Evolutionary conservation across 2,113 vertebrate species (phyloP).

Genomic region (Chinchilla lanigera): DNA sequence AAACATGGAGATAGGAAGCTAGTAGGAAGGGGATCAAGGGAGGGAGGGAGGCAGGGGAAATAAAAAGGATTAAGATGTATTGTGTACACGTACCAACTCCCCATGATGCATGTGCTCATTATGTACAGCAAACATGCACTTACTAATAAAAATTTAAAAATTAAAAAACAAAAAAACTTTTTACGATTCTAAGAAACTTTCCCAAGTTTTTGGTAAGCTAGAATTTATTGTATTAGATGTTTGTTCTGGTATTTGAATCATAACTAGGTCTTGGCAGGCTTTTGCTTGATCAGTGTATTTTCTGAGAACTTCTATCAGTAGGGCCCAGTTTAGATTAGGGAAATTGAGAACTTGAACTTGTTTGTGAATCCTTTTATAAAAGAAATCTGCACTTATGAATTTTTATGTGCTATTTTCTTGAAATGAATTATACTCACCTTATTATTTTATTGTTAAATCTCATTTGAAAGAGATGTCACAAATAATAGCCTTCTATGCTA

Average conservation of each 20-base stretch:
- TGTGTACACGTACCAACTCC: background rate
- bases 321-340: background rate
- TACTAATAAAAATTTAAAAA: background rate
- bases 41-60: background rate
- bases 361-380: conserved; percentile 27
- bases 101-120: background rate
- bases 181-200: background rate
- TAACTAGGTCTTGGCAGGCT: background rate
- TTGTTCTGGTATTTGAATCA: conserved; percentile 33
- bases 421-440: conserved; percentile 10
- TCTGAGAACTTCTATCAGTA: background rate
- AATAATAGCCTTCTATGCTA: background rate
- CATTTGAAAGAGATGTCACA: conserved; percentile 41
- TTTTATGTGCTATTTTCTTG: conserved; percentile 26
- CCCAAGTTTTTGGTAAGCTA: background rate
- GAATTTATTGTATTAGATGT: background rate
- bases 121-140: background rate
- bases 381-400: background rate
- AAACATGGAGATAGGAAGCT: background rate
- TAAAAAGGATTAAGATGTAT: background rate
- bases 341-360: background rate
- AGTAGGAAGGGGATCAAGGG: background rate
- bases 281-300: conserved; percentile 30
- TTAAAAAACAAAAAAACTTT: background rate
- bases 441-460: conserved; percentile 3